A percentile compares a stretch with the other conserved stretches of the same genome.
phyloP scores from a whole-genome alignment of 2,797 vertebrate species.

The Danio kyathit region DNA sequence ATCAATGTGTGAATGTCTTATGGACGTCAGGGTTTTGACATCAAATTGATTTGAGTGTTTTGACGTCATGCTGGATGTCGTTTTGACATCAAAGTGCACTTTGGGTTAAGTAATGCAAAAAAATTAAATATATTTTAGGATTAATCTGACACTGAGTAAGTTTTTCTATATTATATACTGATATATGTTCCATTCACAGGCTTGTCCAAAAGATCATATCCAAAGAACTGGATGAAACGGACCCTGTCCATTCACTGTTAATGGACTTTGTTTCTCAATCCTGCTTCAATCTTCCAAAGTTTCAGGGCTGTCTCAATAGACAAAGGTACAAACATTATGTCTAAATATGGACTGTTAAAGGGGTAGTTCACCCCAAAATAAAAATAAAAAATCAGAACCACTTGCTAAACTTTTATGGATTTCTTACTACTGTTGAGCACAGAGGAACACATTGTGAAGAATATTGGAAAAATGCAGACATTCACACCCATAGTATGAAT shows the following conservation, averaged over 20 bases:
- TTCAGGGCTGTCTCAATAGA: conserved; percentile 65
- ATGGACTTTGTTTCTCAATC: conserved; percentile 69
- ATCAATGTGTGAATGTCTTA: too few species aligned
- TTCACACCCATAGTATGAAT: too few species aligned
- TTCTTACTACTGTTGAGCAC: too few species aligned
- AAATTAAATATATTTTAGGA: neutral
- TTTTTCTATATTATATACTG: neutral
- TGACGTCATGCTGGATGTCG: too few species aligned
- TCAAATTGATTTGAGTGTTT: too few species aligned
- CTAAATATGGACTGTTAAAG: neutral
- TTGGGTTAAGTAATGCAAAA: too few species aligned
- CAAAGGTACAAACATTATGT: conserved; percentile 53
- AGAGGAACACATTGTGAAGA: too few species aligned
- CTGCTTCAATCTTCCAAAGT: conserved; percentile 79
- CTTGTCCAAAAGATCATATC: conserved; percentile 68
- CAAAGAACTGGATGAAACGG: conserved; percentile 37
- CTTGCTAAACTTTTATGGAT: too few species aligned
- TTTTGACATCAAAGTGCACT: too few species aligned
- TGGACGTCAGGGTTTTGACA: too few species aligned
- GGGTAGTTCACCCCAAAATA: too few species aligned
- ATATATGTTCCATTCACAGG: conserved; percentile 65
- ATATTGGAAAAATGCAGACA: neutral
- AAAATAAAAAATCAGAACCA: too few species aligned
- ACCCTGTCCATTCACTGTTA: conserved; percentile 60
- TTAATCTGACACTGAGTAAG: neutral